Evolutionary conservation across 2,797 vertebrate genomes (phyloP).

Genomic region (Parambassis ranga): DNA sequence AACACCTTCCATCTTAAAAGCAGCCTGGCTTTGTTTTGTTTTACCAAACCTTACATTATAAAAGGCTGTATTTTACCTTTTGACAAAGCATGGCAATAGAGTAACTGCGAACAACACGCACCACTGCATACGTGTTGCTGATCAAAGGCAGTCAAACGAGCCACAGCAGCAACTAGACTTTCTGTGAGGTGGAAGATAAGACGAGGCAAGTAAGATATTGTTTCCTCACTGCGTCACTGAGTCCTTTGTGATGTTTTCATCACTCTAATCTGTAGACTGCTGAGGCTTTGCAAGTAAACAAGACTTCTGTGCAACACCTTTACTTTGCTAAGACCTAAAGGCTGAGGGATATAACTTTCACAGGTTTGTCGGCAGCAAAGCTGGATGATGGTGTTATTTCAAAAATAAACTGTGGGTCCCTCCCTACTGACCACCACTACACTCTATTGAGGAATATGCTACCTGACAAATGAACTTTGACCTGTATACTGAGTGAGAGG

Average conservation of each 20-base stretch:
- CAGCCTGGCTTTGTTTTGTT: neutral
- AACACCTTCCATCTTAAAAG: too few species aligned
- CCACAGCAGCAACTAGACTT: neutral
- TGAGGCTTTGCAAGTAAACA: neutral
- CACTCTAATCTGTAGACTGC: neutral
- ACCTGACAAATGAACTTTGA: too few species aligned
- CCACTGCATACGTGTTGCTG: neutral
- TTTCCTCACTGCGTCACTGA: neutral
- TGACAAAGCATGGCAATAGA: too few species aligned
- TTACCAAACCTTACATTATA: neutral
- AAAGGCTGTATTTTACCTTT: too few species aligned
- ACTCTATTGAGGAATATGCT: too few species aligned
- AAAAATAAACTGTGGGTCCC: neutral
- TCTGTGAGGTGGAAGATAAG: neutral
- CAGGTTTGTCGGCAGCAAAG: neutral
- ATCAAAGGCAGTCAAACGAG: neutral
- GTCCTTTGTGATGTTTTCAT: neutral
- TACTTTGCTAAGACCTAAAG: neutral
- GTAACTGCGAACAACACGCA: neutral
- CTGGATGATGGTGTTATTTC: too few species aligned
- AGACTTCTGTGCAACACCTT: neutral
- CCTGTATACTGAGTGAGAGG: too few species aligned
- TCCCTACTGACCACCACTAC: too few species aligned
- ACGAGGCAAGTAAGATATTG: neutral
- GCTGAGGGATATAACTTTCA: neutral